Base-by-base conservation (phyloP, 1,140 invertebrate species). In the Anagrus nilaparvatae region DNA sequence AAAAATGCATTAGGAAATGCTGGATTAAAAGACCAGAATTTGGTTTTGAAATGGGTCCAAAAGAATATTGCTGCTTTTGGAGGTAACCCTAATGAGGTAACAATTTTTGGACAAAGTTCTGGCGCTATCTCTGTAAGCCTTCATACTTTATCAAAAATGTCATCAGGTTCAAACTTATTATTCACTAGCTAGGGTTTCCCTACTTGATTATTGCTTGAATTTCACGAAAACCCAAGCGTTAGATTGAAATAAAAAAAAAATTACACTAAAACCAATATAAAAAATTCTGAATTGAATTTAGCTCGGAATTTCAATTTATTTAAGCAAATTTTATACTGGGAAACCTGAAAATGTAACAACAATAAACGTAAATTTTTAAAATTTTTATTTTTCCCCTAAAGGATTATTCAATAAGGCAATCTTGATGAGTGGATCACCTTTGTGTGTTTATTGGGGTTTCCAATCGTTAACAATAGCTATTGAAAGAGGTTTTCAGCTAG, bases 391-490 rank as follows among this genome's bases (percentile, higher is more conserved):
- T 37, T 30, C n/a, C n/a, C n/a, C n/a, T 41, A 23, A 21, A 75
- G 79, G 76, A n/a, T 59, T 81, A 28, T 83, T 80, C 53, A 69
- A 71, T 44, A 65, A 61, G 56, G 74, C 69, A 3, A 77, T 82
- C 31, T 69, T 75, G 10, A 70, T 78, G 68, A 79, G 78, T 58
- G 82, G 81, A 2, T 71, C 76, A 14, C 76, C 78, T 18, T 55
- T 81, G 10, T 75, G 74, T 47, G 72, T 78, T 9, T n/a, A n/a
- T n/a, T 85, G 81, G 81, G 73, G 79, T 13, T 61, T 80, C 33
- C 40, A 47, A 10, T 41, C 47, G 5, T 32, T 77, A 13, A 55
- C 63, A 29, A 60, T 74, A 29, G 71, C 78, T 0, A 55, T 61
- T 5, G 63, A 65, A 41, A 72, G 75, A 43, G 76, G 79, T 14